These are phyloP conservation scores for Emesis furor DNA, from an alignment of 2,888 invertebrate genomes.

Conservation along the genomic window DNA sequence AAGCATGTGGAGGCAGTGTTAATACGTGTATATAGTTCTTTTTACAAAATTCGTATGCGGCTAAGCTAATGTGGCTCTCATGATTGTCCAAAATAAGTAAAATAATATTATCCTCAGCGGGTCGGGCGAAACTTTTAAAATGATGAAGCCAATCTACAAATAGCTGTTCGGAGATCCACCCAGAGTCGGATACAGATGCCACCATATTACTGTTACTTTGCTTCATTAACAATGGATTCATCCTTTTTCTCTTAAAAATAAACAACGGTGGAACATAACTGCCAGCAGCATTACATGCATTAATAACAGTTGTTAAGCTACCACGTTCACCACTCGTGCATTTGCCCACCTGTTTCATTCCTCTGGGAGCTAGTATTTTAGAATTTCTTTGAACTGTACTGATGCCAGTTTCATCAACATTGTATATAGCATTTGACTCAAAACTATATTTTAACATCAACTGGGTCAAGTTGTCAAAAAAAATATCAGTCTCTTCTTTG, in stretches of 20 bases:
- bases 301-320: neutral
- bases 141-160: constrained; percentile 77
- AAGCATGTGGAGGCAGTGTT: too few species aligned
- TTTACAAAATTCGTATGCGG: too few species aligned
- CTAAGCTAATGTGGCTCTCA: constrained; percentile 74
- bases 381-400: too few species aligned
- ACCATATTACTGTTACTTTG: constrained; percentile 67
- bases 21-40: too few species aligned
- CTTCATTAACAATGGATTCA: constrained; percentile 70
- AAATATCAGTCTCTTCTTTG: too few species aligned
- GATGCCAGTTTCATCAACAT: too few species aligned
- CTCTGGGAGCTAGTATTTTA: neutral
- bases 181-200: constrained; percentile 71
- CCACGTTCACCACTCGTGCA: constrained; percentile 3
- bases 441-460: too few species aligned
- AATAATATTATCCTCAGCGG: constrained; percentile 61
- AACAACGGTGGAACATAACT: neutral
- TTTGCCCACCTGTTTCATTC: neutral
- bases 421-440: too few species aligned
- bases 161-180: constrained; percentile 77
- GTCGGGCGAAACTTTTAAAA: constrained; percentile 72
- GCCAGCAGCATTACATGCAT: neutral
- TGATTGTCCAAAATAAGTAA: constrained; percentile 74
- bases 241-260: constrained; percentile 10
- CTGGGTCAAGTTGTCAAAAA: too few species aligned